Evolutionary conservation across 2,113 vertebrate species (phyloP).

Genomic region (Ariopsis seemanni): DNA sequence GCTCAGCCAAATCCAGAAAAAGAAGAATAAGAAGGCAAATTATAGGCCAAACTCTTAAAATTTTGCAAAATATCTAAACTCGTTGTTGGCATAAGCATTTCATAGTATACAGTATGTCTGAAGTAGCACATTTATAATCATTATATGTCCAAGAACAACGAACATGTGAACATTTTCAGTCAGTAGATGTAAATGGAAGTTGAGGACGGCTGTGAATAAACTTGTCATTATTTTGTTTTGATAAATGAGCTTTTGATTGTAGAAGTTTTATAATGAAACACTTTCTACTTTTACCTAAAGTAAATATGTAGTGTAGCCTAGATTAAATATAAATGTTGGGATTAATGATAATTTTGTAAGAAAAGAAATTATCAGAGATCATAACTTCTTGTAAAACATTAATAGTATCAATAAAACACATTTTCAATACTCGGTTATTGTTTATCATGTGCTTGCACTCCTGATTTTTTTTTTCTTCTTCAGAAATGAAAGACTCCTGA

Average conservation of each 20-base stretch:
- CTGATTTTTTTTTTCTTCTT: not conserved
- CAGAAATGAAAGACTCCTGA: not conserved
- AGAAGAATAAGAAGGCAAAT: slow-evolving; percentile 29
- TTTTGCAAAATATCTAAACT: not conserved
- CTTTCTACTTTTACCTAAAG: not conserved
- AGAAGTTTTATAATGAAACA: not conserved
- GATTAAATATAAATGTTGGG: not conserved
- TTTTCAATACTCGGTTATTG: not conserved
- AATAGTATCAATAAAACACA: not conserved
- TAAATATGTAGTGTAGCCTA: not conserved
- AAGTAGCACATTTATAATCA: not conserved
- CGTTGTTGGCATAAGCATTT: not conserved
- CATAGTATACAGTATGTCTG: not conserved
- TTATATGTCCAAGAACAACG: not conserved
- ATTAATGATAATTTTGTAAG: not conserved
- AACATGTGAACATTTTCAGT: not conserved
- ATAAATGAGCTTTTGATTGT: not conserved
- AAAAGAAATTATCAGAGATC: not conserved
- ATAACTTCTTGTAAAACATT: not conserved
- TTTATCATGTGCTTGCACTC: not conserved
- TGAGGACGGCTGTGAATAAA: not conserved
- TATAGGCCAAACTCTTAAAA: not conserved
- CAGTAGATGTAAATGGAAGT: not conserved
- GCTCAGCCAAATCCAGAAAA: slow-evolving; percentile 58
- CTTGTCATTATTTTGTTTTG: not conserved